Base-by-base conservation (phyloP, 2,888 invertebrate species). In the Antheraea assamensis region DNA sequence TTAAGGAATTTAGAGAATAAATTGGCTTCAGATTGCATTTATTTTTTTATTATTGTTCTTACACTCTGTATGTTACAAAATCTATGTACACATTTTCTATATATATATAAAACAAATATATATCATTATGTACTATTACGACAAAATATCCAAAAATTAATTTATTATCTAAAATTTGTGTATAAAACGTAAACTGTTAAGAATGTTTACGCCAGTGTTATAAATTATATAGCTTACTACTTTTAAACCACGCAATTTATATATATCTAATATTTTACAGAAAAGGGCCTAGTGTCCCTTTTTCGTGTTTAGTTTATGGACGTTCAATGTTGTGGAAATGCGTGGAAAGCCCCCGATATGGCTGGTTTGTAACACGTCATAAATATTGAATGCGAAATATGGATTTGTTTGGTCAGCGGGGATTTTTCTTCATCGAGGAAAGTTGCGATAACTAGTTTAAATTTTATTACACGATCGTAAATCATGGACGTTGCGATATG, bases 251-350 rank as follows among this genome's bases (percentile, higher is more conserved):
- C 76, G 73, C 74, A 77, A 81, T 75, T 77, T 74, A 73, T 71
- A 73, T 71, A 73, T 8, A 42, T 64, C 70, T 70, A 72, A 74
- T 74, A 74, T 72, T 74, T 74, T 71, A 73, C 47, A 64, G 72
- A 74, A 80, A 83, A 85, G 83, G 81, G 86, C 82, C 85, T 83
- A 85, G 82, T 88, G 86, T 88, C 87, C 87, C 87, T 87, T 85
- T n/a, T 83, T 83, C 85, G 84, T 86, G 85, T 88, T 88, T 85
- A 86, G 86, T 88, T 89, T 87, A 88, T 83, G 84, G 84, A 83
- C 81, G 90, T 84, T 89, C 89, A 92, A 93, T 93, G 92, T 91
- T 85, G 87, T 83, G 92, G 91, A 92, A 93, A 87, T 87, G 91
- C 84, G 90, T 92, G 92, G 87, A 85, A 87, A 84, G 82, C 80